phyloP scores from a whole-genome alignment of 2,113 vertebrate genomes.

The Bagarius yarrelli region DNA sequence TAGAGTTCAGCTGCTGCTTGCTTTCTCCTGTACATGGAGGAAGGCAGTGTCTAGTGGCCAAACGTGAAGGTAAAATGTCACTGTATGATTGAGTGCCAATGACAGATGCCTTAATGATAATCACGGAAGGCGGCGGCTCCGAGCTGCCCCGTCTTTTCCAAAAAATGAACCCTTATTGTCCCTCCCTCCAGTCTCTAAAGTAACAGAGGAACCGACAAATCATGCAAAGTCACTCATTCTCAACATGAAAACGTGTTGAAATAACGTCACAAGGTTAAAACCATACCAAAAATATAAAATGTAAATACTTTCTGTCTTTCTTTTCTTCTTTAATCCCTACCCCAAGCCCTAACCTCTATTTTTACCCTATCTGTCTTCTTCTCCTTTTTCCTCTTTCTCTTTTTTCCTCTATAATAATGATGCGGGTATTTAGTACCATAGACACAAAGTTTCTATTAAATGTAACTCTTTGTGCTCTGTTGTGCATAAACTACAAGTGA shows the following conservation, averaged over 20 bases:
- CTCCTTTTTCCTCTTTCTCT: constrained; percentile 49
- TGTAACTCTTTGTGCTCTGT: constrained; percentile 81
- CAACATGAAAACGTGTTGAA: constrained; percentile 53
- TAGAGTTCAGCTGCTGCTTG: constrained; percentile 47
- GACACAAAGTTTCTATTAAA: constrained; percentile 77
- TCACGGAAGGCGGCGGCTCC: constrained; percentile 73
- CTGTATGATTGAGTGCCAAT: constrained; percentile 88
- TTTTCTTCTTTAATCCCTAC: constrained; percentile 37
- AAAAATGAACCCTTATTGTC: constrained; percentile 21
- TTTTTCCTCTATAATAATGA: constrained; percentile 69
- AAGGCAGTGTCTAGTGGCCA: constrained; percentile 72
- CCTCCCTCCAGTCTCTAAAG: constrained; percentile 44
- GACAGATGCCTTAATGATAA: constrained; percentile 91
- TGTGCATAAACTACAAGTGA: constrained; percentile 78
- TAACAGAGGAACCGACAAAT: constrained; percentile 63
- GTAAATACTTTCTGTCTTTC: constrained; percentile 57
- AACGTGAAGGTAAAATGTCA: constrained; percentile 76
- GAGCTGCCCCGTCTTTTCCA: constrained; percentile 38
- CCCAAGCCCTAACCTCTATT: constrained; percentile 1
- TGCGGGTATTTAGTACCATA: constrained; percentile 88
- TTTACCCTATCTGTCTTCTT: constrained; percentile 55
- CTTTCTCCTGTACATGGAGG: constrained; percentile 40
- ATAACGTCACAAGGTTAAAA: constrained; percentile 55
- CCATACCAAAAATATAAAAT: constrained; percentile 60
- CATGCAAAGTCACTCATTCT: constrained; percentile 57